Evolutionary conservation across 2,888 invertebrate genomes (phyloP).

Genomic region (Thyatira batis): DNA sequence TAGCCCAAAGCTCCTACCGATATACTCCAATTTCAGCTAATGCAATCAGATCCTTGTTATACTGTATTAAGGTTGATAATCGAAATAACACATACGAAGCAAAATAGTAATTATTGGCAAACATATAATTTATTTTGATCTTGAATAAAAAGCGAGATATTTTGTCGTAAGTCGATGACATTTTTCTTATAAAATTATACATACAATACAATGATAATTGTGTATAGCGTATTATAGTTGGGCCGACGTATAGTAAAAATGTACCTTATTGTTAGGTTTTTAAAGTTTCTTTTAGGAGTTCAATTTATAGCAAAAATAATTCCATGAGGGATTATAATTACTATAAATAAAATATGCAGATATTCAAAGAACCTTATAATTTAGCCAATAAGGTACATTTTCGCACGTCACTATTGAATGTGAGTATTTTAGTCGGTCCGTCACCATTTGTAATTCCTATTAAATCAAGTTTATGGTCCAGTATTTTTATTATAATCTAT

Average conservation of each 20-base stretch:
- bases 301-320: no score
- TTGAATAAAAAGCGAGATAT: conserved; percentile 22
- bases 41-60: not conserved
- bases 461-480: conserved; percentile 77
- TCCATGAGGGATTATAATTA: no score
- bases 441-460: conserved; percentile 65
- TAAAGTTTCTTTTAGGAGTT: not conserved
- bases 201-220: conserved; percentile 24
- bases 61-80: not conserved
- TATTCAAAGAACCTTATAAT: not conserved
- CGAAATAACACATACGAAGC: not conserved
- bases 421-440: conserved; percentile 14
- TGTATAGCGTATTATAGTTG: conserved; percentile 23
- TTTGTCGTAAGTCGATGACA: conserved; percentile 23
- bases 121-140: conserved; percentile 9
- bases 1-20: no score
- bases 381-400: conserved; percentile 29
- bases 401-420: conserved; percentile 29
- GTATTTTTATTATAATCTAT: conserved; percentile 70
- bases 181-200: conserved; percentile 29
- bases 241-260: conserved; percentile 7
- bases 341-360: no score
- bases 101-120: not conserved
- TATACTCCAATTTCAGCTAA: not conserved
- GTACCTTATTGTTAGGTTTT: conserved; percentile 12